These are phyloP conservation scores for Tamias sibiricus DNA, from an alignment of 2,113 vertebrate genomes.

Conservation along the genomic window DNA sequence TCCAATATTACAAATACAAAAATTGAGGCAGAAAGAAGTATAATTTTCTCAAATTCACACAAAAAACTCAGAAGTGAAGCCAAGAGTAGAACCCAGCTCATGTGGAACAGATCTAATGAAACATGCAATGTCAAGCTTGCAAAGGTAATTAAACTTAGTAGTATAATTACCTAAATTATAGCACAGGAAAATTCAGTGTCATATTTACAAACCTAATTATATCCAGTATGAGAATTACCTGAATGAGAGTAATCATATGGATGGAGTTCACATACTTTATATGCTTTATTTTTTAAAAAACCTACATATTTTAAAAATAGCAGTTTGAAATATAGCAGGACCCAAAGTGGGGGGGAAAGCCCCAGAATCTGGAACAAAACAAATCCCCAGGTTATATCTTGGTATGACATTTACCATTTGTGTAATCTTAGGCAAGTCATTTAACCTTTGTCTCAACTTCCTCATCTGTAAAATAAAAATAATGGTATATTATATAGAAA, in stretches of 20 bases:
- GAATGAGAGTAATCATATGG: conserved; percentile 62
- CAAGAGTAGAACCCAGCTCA: conserved; percentile 61
- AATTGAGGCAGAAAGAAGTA: conserved; percentile 68
- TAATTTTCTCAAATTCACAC: conserved; percentile 76
- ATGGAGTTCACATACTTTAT: conserved; percentile 31
- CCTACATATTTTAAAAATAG: conserved; percentile 35
- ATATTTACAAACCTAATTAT: conserved; percentile 74
- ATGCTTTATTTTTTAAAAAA: background rate
- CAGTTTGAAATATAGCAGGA: conserved; percentile 43
- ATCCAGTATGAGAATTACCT: conserved; percentile 54
- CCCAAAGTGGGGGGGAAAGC: background rate
- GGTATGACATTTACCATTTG: background rate
- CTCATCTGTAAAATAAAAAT: conserved; percentile 20
- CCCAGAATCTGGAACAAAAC: background rate
- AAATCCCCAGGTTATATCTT: background rate
- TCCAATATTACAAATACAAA: conserved; percentile 70
- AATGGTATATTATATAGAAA: background rate
- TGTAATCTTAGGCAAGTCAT: background rate
- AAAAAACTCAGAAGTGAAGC: conserved; percentile 57
- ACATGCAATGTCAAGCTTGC: conserved; percentile 43
- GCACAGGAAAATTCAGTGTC: conserved; percentile 66
- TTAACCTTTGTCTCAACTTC: conserved; percentile 37
- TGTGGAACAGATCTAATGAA: conserved; percentile 73
- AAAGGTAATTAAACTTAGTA: conserved; percentile 73
- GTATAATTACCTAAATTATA: conserved; percentile 68